These are phyloP conservation scores for Poeciliopsis paucimaculata DNA, from an alignment of 2,797 vertebrate genomes.

Conservation along the genomic window DNA sequence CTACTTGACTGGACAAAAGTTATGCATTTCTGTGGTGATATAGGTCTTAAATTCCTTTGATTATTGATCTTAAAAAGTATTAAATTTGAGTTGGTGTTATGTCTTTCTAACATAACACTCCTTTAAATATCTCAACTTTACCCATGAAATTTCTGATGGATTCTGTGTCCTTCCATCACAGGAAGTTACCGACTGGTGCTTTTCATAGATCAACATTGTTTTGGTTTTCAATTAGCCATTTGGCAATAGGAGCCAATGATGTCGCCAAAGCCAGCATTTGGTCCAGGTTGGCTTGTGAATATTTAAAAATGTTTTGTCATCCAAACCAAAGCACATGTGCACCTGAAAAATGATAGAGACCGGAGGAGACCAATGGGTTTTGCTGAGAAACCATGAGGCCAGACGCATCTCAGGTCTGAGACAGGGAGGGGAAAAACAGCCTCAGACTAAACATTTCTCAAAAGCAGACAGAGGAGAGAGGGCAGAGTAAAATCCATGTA, in stretches of 20 bases:
- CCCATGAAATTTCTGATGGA: background rate
- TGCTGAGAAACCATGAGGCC: constrained; percentile 41
- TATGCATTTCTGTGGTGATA: too few relatives aligned
- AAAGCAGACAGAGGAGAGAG: constrained; percentile 59
- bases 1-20: background rate
- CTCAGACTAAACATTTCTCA: constrained; percentile 83
- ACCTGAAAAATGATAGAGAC: constrained; percentile 57
- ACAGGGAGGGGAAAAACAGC: constrained; percentile 71
- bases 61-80: too few relatives aligned
- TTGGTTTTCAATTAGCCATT: background rate
- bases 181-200: background rate
- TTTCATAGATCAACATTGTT: background rate
- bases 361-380: constrained; percentile 40
- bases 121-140: background rate
- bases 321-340: constrained; percentile 57
- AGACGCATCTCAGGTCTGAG: constrained; percentile 62
- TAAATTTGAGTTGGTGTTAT: too few relatives aligned
- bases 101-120: background rate
- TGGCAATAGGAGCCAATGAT: background rate
- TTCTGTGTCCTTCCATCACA: background rate
- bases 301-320: constrained; percentile 44
- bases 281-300: constrained; percentile 32
- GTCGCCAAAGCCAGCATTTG: constrained; percentile 4
- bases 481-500: constrained; percentile 69
- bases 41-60: too few relatives aligned